phyloP scores from a whole-genome alignment of 2,113 vertebrate genomes.

The Sclerurus mexicanus region DNA sequence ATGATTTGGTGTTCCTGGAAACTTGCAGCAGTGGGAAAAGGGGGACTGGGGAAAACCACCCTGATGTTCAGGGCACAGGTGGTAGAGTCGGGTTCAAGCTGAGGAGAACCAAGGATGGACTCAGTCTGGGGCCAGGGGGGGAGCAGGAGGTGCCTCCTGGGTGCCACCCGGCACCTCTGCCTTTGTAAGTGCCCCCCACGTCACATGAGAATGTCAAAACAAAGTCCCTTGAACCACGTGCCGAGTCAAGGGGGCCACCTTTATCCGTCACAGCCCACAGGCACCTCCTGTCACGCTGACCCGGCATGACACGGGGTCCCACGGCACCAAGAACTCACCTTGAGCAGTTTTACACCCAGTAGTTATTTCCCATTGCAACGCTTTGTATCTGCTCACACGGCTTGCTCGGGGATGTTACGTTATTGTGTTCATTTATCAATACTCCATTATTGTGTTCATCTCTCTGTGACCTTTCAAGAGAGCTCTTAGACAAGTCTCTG shows the following conservation, averaged over 20 bases:
- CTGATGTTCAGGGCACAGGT: background rate
- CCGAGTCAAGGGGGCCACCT: background rate
- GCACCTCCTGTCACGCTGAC: background rate
- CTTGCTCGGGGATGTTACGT: background rate
- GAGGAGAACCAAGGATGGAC: background rate
- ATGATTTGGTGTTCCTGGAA: background rate
- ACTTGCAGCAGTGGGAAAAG: background rate
- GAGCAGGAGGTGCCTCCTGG: background rate
- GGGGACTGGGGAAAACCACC: background rate
- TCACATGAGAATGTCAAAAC: background rate
- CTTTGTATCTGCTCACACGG: background rate
- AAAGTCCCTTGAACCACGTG: rapidly evolving
- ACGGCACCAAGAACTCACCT: background rate
- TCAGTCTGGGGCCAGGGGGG: rapidly evolving
- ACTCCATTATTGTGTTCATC: background rate
- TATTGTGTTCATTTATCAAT: background rate
- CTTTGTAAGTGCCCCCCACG: background rate
- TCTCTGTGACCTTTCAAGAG: background rate
- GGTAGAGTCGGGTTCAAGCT: background rate
- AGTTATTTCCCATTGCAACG: background rate
- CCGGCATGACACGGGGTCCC: background rate
- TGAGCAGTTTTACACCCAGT: background rate
- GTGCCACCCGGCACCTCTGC: background rate
- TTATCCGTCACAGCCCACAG: background rate
- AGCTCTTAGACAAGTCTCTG: background rate